These are phyloP conservation scores for Cotesia typhae DNA, from an alignment of 1,140 invertebrate species.

Conservation along the genomic window DNA sequence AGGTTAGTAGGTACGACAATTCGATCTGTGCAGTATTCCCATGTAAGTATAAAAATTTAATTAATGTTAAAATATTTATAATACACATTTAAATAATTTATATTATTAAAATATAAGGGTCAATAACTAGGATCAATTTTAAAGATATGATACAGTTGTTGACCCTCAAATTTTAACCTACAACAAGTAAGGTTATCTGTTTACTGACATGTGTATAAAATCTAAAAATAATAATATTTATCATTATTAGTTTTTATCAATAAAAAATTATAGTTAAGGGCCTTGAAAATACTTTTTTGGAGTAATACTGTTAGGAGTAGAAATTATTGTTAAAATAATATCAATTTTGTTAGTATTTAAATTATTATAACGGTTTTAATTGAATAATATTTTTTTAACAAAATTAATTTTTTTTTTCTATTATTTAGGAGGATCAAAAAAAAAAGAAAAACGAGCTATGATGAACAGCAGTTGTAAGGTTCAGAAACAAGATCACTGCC, in stretches of 20 bases:
- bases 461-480: neutral
- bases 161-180: constrained; percentile 6
- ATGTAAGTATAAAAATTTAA: too few species aligned
- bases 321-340: neutral
- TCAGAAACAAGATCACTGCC: too few species aligned
- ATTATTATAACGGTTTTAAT: constrained; percentile 5
- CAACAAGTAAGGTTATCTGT: constrained; percentile 1
- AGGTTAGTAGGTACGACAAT: too few species aligned
- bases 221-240: neutral
- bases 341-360: neutral
- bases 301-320: too few species aligned
- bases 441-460: neutral
- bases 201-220: neutral
- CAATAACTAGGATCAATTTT: constrained; percentile 15
- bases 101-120: neutral
- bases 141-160: neutral
- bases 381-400: neutral
- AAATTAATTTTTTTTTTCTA: neutral
- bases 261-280: neutral
- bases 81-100: neutral
- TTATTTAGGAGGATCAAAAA: constrained; percentile 15
- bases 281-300: neutral
- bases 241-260: neutral
- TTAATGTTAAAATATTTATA: neutral
- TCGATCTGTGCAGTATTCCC: too few species aligned